Evolutionary conservation across 2,888 invertebrate species (phyloP).

Genomic region (Temnothorax rugatulus): DNA sequence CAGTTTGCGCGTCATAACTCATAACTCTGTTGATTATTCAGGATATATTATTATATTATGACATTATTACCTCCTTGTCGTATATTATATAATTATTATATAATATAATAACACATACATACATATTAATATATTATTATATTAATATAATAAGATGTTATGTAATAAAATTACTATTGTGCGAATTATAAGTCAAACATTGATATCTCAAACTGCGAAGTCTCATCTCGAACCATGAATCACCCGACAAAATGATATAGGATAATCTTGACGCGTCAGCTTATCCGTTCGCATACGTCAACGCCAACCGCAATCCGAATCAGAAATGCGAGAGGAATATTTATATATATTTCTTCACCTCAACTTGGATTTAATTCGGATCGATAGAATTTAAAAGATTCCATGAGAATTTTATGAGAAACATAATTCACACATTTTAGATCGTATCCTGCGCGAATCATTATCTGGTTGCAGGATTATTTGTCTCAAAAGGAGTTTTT

Average conservation of each 20-base stretch:
- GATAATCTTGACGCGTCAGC: neutral
- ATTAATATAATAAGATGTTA: too few species aligned
- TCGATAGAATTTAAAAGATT: neutral
- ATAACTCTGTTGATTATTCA: neutral
- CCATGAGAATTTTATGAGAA: neutral
- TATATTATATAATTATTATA: too few species aligned
- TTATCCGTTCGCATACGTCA: neutral
- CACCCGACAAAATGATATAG: neutral
- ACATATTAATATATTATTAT: too few species aligned
- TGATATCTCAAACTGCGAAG: neutral
- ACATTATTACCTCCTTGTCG: neutral
- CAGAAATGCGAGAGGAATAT: conserved; percentile 8
- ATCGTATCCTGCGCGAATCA: neutral
- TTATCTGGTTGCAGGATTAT: neutral
- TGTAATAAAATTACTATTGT: neutral
- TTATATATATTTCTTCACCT: neutral
- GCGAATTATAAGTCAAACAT: neutral
- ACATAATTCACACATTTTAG: neutral
- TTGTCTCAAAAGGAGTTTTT: neutral
- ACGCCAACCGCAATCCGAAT: neutral
- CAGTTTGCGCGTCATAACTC: neutral
- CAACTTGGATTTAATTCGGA: neutral
- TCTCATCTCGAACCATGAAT: neutral
- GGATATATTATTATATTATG: neutral
- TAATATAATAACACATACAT: too few species aligned